phyloP scores from a whole-genome alignment of 2,113 vertebrate species.

The Bombycilla garrulus region DNA sequence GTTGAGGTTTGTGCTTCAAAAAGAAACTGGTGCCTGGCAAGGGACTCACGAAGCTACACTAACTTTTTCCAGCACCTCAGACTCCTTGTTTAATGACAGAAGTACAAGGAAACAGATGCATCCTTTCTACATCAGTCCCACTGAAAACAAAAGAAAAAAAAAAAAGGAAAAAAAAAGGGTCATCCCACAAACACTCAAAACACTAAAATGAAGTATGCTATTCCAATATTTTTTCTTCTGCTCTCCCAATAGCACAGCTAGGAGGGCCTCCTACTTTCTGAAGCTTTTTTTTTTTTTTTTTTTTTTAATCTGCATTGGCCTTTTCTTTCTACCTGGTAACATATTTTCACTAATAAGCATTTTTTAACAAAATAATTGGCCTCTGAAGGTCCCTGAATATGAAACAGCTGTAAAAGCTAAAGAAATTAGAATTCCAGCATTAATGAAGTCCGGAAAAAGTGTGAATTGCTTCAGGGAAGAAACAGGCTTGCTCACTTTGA shows the following conservation, averaged over 20 bases:
- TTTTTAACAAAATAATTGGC: conserved; percentile 22
- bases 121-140: neutral
- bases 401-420: conserved; percentile 36
- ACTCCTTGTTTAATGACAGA: neutral
- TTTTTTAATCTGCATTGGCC: neutral
- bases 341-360: conserved; percentile 55
- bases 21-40: neutral
- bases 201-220: neutral
- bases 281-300: neutral
- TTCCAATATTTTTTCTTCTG: neutral
- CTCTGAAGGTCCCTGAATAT: conserved; percentile 31
- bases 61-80: neutral
- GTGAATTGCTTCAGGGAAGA: conserved; percentile 13
- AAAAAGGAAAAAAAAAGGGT: neutral
- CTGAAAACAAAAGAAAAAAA: conserved; percentile 27
- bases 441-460: conserved; percentile 35
- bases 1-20: neutral
- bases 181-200: neutral
- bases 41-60: neutral
- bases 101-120: neutral
- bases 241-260: neutral
- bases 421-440: conserved; percentile 51
- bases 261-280: neutral
- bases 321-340: conserved; percentile 21
- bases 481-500: neutral